Base-by-base conservation (phyloP, 64 coral and sea anemone genomes). In the Actinia tenebrosa region DNA sequence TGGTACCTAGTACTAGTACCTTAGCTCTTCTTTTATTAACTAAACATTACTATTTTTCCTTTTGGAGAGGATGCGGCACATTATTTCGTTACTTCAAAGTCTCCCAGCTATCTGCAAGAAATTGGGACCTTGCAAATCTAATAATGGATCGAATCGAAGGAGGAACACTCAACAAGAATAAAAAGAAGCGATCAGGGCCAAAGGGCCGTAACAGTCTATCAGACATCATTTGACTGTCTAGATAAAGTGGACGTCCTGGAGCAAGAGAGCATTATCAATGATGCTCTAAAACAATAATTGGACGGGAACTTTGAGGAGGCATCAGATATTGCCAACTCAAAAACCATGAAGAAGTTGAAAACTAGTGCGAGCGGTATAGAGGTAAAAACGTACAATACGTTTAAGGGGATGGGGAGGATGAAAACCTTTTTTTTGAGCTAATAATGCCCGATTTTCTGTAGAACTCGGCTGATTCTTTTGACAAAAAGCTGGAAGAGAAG, bases 71-170 rank as follows among this genome's bases (percentile, higher is more conserved):
- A 53, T 37, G 42, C 16, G 78, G 78, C 16, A 20, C 42, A 18
- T 46, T 80, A 44, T 80, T 80, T 46, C 20, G 78, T 42, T 80
- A 80, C 20, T 80, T 4, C 78, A 80, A 80, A 42, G 78, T 80
- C 0, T 80, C 78, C 4, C 78, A 80, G 78, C 19, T 80, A 46
- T 80, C 78, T 46, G 42, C 20, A 80, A 80, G 78, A 20, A 80
- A 80, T 46, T 80, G 78, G 78, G 46, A 46, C 13, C 18, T 80
- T 16, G 78, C 45, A 2, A 18, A 18, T 46, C 43, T 7, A 53
- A 80, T 80, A 53, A 80, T 80, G 78, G 78, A 80, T 18, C 43
- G 3, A 45, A 80, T 80, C 8, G 78, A 80, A 22, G 18, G 20
- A 46, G 78, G 78, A 3, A 20, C 10, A 0, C 16, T 80, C 19